Conservation (phyloP, 2,113 vertebrate genomes). For the Chlamydotis undulata region DNA sequence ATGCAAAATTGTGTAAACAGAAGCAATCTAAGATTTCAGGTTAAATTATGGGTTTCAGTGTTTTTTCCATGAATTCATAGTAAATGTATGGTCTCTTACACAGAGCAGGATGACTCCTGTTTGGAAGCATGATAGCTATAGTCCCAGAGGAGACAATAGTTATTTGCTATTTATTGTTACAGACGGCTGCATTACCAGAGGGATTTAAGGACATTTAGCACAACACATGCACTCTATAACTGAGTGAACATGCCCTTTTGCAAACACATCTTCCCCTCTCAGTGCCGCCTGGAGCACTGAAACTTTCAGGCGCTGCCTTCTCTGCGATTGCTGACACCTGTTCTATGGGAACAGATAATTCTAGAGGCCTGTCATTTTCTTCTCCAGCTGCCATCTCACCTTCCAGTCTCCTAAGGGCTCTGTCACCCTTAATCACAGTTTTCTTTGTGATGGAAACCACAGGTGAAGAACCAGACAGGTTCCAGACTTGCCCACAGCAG, state of each 20-base stretch:
- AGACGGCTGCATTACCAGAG: constrained; percentile 27
- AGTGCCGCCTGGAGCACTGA: constrained; percentile 12
- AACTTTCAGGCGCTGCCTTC: background rate
- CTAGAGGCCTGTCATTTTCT: constrained; percentile 46
- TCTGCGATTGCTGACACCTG: background rate
- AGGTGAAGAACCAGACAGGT: constrained; percentile 42
- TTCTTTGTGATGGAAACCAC: constrained; percentile 18
- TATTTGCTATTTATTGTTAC: constrained; percentile 61
- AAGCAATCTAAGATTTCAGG: background rate
- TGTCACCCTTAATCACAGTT: constrained; percentile 38
- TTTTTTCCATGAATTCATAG: background rate
- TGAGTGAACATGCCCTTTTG: constrained; percentile 47
- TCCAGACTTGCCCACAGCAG: constrained; percentile 42
- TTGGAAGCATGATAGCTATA: constrained; percentile 7
- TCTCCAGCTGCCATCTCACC: constrained; percentile 47
- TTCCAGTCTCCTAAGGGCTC: constrained; percentile 36
- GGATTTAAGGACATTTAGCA: constrained; percentile 54
- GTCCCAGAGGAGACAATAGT: constrained; percentile 36
- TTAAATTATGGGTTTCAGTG: background rate
- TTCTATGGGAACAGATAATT: constrained; percentile 8
- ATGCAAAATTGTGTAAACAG: background rate
- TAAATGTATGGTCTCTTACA: background rate
- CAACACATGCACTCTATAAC: constrained; percentile 29
- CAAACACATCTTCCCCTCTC: constrained; percentile 42
- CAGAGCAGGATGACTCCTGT: background rate